A percentile compares a stretch with the other conserved stretches of the same genome.
These are phyloP conservation scores for Chiloscyllium plagiosum DNA, from an alignment of 2,113 vertebrate species.

Conservation along the genomic window DNA sequence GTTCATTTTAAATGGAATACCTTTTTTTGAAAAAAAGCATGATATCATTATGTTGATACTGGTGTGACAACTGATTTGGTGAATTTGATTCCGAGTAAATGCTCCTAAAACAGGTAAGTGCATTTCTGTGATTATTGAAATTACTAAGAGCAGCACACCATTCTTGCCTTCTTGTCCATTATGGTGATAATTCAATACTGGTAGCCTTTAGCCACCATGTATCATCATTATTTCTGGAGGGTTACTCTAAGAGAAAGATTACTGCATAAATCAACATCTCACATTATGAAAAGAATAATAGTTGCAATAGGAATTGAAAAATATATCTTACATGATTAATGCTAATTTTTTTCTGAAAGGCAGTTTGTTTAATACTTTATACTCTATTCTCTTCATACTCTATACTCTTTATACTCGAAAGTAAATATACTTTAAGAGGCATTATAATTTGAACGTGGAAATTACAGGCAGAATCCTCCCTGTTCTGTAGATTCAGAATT, in stretches of 20 bases:
- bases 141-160: background rate
- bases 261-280: background rate
- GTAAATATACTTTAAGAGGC: background rate
- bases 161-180: background rate
- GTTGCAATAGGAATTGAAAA: background rate
- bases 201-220: background rate
- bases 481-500: background rate
- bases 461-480: background rate
- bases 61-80: background rate
- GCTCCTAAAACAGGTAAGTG: background rate
- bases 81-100: background rate
- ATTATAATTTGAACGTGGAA: background rate
- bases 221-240: background rate
- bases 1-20: no score
- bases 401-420: no score
- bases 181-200: background rate
- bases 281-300: background rate
- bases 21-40: no score
- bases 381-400: no score
- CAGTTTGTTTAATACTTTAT: background rate
- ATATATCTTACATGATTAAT: background rate
- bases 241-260: background rate
- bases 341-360: background rate
- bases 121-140: background rate
- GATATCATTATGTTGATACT: no score